phyloP scores from a whole-genome alignment of 2,113 vertebrate genomes.

The Rana temporaria region DNA sequence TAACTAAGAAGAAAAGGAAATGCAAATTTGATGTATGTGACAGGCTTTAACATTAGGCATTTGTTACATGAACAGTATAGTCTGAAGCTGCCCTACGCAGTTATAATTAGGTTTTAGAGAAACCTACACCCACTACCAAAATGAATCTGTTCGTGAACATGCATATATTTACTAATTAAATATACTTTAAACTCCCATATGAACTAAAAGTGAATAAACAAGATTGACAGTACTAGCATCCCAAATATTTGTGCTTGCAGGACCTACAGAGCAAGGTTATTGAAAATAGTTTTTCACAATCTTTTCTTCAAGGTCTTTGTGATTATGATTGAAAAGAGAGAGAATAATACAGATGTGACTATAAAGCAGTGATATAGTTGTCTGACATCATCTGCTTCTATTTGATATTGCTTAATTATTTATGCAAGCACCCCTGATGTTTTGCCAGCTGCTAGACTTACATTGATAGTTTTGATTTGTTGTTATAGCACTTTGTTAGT shows the following conservation, averaged over 20 bases:
- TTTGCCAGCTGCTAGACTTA: conserved; percentile 50
- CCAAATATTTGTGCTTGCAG: not conserved
- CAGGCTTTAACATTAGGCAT: too few species aligned
- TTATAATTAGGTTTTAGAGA: too few species aligned
- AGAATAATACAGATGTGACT: conserved; percentile 45
- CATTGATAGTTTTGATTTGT: conserved; percentile 55
- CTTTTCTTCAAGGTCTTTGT: conserved; percentile 42
- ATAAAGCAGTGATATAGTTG: conserved; percentile 17
- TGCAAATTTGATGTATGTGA: too few species aligned
- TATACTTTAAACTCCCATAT: too few species aligned
- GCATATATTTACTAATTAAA: too few species aligned
- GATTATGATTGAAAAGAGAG: conserved; percentile 51
- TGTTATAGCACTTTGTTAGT: conserved; percentile 45
- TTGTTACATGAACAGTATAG: too few species aligned
- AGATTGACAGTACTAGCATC: not conserved
- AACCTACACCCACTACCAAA: too few species aligned
- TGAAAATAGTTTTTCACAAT: not conserved
- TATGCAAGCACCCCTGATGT: conserved; percentile 54
- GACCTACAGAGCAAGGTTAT: not conserved
- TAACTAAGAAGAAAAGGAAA: too few species aligned
- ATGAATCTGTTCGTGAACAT: too few species aligned
- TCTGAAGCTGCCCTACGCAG: too few species aligned
- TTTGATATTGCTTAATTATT: conserved; percentile 49
- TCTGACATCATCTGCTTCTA: conserved; percentile 39
- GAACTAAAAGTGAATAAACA: not conserved